phyloP scores from a whole-genome alignment of 2,888 invertebrate genomes.

The Aspidiotus destructor region DNA sequence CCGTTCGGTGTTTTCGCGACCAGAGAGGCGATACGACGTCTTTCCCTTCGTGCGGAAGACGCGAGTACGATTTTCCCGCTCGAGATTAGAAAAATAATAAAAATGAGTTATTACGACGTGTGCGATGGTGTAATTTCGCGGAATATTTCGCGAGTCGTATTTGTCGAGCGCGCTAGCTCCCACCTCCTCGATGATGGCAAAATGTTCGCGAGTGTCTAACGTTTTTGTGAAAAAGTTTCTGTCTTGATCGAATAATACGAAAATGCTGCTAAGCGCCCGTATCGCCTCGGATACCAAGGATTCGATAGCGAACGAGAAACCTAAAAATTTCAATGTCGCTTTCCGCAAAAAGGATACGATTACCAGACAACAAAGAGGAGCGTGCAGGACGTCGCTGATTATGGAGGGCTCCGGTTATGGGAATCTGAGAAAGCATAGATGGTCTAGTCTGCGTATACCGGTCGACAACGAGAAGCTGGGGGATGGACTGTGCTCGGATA shows the following conservation, averaged over 20 bases:
- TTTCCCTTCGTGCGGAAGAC: too few species aligned
- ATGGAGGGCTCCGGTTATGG: background rate
- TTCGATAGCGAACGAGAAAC: constrained; percentile 10
- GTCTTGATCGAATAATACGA: background rate
- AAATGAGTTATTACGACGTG: background rate
- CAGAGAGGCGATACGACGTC: too few species aligned
- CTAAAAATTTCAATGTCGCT: constrained; percentile 1
- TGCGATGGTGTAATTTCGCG: background rate
- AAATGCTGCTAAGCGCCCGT: constrained; percentile 19
- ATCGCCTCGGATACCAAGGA: background rate
- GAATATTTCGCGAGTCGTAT: background rate
- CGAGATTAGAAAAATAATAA: too few species aligned
- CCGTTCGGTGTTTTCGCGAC: background rate
- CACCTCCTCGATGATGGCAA: too few species aligned
- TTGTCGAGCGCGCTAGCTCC: background rate
- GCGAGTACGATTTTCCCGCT: too few species aligned
- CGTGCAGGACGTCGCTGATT: constrained; percentile 18
- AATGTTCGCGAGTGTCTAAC: too few species aligned
- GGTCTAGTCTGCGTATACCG: constrained; percentile 27
- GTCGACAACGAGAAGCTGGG: constrained; percentile 9
- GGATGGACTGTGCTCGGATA: background rate
- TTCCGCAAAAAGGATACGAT: constrained; percentile 21
- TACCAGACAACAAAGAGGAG: constrained; percentile 18
- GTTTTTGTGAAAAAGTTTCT: too few species aligned
- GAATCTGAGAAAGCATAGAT: constrained; percentile 12